Evolutionary conservation across 2,888 invertebrate genomes (phyloP).

Genomic region (Yponomeuta plumbellus): DNA sequence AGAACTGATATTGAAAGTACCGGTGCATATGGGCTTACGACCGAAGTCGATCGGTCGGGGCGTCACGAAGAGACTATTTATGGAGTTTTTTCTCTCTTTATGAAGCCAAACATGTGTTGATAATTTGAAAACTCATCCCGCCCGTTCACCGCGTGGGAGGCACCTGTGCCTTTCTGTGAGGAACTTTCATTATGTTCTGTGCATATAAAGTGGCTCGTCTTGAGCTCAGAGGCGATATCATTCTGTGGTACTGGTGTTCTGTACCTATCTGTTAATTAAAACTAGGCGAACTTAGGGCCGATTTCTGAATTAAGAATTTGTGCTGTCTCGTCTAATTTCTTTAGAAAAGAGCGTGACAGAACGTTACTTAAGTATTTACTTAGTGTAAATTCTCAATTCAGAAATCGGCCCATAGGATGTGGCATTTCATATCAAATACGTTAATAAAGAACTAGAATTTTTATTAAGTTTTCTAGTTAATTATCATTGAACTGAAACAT

Average conservation of each 20-base stretch:
- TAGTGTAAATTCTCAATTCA: too few species aligned
- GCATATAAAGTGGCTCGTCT: background rate
- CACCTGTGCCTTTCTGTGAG: constrained; percentile 11
- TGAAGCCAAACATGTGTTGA: constrained; percentile 53
- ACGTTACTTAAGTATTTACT: too few species aligned
- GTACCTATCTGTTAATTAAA: too few species aligned
- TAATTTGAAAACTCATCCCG: constrained; percentile 44
- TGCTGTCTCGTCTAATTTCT: too few species aligned
- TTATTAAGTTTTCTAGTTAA: too few species aligned
- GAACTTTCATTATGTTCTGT: background rate
- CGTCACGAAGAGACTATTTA: constrained; percentile 63
- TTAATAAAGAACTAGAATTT: too few species aligned
- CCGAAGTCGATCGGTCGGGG: constrained; percentile 47
- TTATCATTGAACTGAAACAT: background rate
- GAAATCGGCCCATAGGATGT: too few species aligned
- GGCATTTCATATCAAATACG: too few species aligned
- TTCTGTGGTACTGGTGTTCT: background rate
- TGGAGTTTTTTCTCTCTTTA: constrained; percentile 39
- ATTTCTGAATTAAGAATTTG: too few species aligned
- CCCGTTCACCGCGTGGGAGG: constrained; percentile 10
- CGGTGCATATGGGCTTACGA: constrained; percentile 62
- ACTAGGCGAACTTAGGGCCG: too few species aligned
- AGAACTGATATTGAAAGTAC: constrained; percentile 26
- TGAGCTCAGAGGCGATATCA: background rate
- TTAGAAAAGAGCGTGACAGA: too few species aligned